Base-by-base conservation (phyloP, 2,888 invertebrate genomes). In the Chalcis sispes region DNA sequence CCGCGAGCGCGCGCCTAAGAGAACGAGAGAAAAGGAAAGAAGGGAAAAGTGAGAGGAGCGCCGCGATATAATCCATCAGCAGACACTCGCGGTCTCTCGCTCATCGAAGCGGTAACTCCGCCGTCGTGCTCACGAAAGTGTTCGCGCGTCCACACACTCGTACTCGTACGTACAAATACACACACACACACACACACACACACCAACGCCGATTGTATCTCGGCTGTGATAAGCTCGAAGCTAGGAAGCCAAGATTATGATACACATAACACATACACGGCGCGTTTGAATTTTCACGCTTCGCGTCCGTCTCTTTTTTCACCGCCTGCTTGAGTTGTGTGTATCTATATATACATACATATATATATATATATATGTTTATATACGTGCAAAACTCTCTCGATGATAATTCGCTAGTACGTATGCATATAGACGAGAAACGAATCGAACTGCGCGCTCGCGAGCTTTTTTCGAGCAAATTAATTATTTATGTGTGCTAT, bases 21-120 rank as follows among this genome's bases (percentile, higher is more conserved):
- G 36, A 36, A 10, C n/a, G n/a, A 36, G 36, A 36, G 36, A 36
- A 10, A 15, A 36, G 52, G 27, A 40, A 18, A 3, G 29, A 15
- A 54, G 25, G 10, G n/a, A 80, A 75, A 79, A 81, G 77, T 79
- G 82, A 82, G 83, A 84, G 83, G 80, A 79, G n/a, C 80, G 3
- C 10, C 84, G 83, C 83, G n/a, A n/a, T n/a, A n/a, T n/a, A n/a
- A n/a, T n/a, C n/a, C n/a, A n/a, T n/a, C n/a, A n/a, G n/a, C 48
- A 18, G 25, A 25, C n/a, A 46, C n/a, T 1, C 59, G 42, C 54
- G 25, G 23, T 36, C n/a, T 50, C 84, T 83, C 79, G 83, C 75
- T 83, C 84, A 85, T 82, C 85, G 81, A 83, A 85, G 86, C 85
- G 84, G 86, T 85, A n/a, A n/a, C n/a, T n/a, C n/a, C n/a, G n/a